A percentile compares a stretch with the other conserved stretches of the same genome.
Evolutionary conservation across 2,797 vertebrate species (phyloP).

Genomic region (Huso huso): DNA sequence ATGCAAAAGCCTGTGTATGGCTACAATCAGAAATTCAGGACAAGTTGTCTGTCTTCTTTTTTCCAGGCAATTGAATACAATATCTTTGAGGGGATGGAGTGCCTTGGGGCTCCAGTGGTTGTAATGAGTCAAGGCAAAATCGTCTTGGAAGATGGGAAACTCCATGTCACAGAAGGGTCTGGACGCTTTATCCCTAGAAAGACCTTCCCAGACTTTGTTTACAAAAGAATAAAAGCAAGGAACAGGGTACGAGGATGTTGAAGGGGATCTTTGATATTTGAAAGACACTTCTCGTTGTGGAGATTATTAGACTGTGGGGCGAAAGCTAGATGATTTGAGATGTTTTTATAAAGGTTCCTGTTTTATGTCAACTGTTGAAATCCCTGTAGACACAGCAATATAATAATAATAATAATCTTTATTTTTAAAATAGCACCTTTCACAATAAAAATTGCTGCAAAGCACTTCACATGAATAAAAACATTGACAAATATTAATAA

Average conservation of each 20-base stretch:
- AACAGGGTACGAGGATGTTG: conserved; percentile 61
- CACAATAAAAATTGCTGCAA: no score
- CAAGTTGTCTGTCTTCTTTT: conserved; percentile 5
- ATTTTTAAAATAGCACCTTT: no score
- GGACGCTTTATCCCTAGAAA: conserved; percentile 85
- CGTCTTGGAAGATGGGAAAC: conserved; percentile 68
- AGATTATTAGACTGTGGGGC: no score
- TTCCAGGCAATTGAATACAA: conserved; percentile 79
- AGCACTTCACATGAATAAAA: no score
- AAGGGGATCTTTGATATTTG: not conserved
- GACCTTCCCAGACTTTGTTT: conserved; percentile 79
- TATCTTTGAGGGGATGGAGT: conserved; percentile 83
- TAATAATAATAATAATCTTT: no score
- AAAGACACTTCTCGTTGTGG: not conserved
- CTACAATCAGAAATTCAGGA: not conserved
- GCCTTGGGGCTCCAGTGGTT: conserved; percentile 62
- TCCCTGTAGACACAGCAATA: no score
- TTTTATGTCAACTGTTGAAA: no score
- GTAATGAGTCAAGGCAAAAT: conserved; percentile 80
- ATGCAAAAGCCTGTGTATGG: not conserved
- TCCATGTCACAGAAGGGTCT: conserved; percentile 59
- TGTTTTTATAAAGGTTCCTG: no score
- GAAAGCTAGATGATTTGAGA: no score
- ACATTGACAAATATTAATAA: no score
- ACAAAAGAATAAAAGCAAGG: conserved; percentile 88